Percentiles rank a stretch among this genome's conserved stretches.
These are phyloP conservation scores for Drosophila yakuba DNA, from an alignment of 1,140 invertebrate species.

Conservation along the genomic window DNA sequence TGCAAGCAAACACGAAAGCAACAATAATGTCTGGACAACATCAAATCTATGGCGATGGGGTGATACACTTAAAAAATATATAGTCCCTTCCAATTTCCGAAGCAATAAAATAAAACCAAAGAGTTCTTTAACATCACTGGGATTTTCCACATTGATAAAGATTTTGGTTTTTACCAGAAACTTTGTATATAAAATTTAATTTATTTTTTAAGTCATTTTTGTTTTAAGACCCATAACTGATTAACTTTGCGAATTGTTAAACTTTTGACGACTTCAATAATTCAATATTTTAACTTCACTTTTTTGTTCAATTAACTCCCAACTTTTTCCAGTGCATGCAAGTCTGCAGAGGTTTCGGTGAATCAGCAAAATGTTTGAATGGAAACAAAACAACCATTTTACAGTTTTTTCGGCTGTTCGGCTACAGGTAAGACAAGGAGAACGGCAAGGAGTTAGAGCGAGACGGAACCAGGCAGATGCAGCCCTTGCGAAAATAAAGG, in stretches of 20 bases:
- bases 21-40: conserved; percentile 32
- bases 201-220: not conserved
- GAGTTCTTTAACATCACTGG: too few species aligned
- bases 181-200: not conserved
- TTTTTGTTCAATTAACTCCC: not conserved
- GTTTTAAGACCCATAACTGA: too few species aligned
- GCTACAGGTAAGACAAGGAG: conserved; percentile 28
- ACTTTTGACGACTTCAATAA: too few species aligned
- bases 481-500: conserved; percentile 1
- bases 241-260: too few species aligned
- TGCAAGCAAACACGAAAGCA: conserved; percentile 56
- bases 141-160: not conserved
- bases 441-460: conserved; percentile 8
- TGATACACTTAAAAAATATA: too few species aligned
- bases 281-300: not conserved
- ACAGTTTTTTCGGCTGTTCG: conserved; percentile 50
- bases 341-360: conserved; percentile 23
- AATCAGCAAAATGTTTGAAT: conserved; percentile 71
- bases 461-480: conserved; percentile 20
- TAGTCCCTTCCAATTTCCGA: too few species aligned
- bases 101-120: not conserved
- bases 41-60: not conserved
- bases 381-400: conserved; percentile 61
- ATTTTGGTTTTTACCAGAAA: not conserved
- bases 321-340: not conserved